Evolutionary conservation across 1,140 invertebrate species (phyloP).

Genomic region (Plutomurus gul): DNA sequence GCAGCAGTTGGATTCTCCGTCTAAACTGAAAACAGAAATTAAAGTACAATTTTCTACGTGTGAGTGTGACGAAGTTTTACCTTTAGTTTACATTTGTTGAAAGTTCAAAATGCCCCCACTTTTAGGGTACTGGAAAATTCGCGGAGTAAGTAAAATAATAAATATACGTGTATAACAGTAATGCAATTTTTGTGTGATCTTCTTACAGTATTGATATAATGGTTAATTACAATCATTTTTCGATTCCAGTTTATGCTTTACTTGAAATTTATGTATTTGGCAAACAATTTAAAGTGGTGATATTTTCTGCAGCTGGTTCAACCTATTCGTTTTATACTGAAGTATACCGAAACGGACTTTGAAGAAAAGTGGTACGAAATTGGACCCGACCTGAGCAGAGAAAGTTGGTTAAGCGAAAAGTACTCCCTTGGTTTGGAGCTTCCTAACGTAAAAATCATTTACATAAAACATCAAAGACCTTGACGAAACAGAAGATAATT

Average conservation of each 20-base stretch:
- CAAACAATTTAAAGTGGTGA: neutral
- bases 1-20: too few relatives aligned
- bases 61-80: too few relatives aligned
- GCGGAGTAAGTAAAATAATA: slow-evolving; percentile 30
- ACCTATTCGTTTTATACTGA: slow-evolving; percentile 59
- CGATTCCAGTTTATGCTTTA: neutral
- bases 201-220: too few relatives aligned
- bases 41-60: too few relatives aligned
- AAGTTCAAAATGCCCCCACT: slow-evolving; percentile 15
- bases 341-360: slow-evolving; percentile 58
- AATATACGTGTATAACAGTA: too few relatives aligned
- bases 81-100: too few relatives aligned
- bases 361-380: slow-evolving; percentile 57
- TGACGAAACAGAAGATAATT: too few relatives aligned
- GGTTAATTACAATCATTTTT: too few relatives aligned
- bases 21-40: too few relatives aligned
- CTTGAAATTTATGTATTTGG: neutral
- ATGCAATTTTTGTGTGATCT: too few relatives aligned
- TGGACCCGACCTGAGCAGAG: slow-evolving; percentile 51
- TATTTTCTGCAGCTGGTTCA: slow-evolving; percentile 56
- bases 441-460: slow-evolving; percentile 55
- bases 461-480: neutral
- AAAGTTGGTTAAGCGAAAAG: slow-evolving; percentile 56
- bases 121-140: slow-evolving; percentile 37
- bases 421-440: slow-evolving; percentile 56